A percentile compares a stretch with the other conserved stretches of the same genome.
These are phyloP conservation scores for Tetrao urogallus DNA, from an alignment of 2,113 vertebrate species.

Conservation along the genomic window DNA sequence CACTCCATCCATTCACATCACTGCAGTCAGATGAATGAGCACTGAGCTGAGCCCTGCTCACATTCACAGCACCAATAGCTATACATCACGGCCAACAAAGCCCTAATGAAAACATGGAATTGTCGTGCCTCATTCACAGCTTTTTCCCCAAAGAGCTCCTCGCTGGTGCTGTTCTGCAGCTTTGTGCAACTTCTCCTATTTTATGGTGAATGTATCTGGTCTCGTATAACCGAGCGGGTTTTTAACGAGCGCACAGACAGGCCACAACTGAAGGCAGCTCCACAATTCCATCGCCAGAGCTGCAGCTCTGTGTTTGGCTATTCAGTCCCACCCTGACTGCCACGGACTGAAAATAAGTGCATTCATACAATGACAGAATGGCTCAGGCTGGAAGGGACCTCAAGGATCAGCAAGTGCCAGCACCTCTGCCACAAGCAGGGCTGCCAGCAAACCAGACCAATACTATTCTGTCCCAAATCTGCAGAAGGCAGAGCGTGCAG, in stretches of 20 bases:
- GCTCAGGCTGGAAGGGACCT: too few relatives aligned
- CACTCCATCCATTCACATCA: background rate
- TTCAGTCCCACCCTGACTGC: background rate
- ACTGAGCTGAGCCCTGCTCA: background rate
- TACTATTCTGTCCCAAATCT: background rate
- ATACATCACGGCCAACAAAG: background rate
- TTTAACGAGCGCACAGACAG: background rate
- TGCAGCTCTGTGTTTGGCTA: background rate
- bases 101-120: background rate
- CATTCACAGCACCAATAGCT: background rate
- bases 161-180: background rate
- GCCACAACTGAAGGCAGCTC: background rate
- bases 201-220: background rate
- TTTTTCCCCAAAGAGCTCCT: background rate
- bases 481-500: background rate
- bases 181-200: background rate
- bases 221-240: rapidly evolving
- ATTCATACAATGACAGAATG: too few relatives aligned
- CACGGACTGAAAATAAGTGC: background rate
- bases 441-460: too few relatives aligned
- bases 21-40: background rate
- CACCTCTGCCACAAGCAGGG: too few relatives aligned
- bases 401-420: too few relatives aligned
- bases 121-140: background rate
- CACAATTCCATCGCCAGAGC: background rate